phyloP scores from a whole-genome alignment of 2,888 invertebrate genomes.

The Caenorhabditis plicata region DNA sequence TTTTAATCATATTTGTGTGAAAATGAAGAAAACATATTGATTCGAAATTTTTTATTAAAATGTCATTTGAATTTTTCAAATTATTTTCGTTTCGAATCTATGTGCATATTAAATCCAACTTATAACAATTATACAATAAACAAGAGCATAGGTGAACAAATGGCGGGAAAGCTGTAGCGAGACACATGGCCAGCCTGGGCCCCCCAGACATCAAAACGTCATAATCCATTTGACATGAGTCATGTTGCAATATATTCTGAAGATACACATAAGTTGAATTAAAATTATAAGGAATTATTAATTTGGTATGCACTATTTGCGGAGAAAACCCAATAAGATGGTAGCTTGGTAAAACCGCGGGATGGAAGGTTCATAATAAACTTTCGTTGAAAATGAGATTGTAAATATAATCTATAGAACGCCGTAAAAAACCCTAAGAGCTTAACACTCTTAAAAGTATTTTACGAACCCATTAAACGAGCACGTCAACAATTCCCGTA shows the following conservation, averaged over 20 bases:
- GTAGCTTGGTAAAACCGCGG: conserved; percentile 34
- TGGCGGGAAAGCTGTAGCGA: conserved; percentile 36
- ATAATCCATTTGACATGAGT: conserved; percentile 28
- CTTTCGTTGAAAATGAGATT: not conserved
- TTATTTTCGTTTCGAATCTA: too few species aligned
- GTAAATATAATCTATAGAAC: too few species aligned
- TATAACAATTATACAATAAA: conserved; percentile 34
- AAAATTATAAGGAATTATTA: conserved; percentile 4
- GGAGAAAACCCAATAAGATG: conserved; percentile 35
- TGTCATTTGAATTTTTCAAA: too few species aligned
- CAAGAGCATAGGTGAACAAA: conserved; percentile 20
- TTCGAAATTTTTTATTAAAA: not conserved
- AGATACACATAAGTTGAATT: conserved; percentile 23
- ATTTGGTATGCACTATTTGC: conserved; percentile 28
- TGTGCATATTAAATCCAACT: too few species aligned
- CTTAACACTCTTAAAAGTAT: too few species aligned
- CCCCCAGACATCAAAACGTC: conserved; percentile 13
- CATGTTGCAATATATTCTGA: conserved; percentile 25
- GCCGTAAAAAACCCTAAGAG: too few species aligned
- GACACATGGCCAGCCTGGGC: conserved; percentile 49
- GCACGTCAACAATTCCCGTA: conserved; percentile 30
- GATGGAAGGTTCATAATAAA: conserved; percentile 4
- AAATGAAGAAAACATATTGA: not conserved
- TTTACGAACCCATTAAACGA: conserved; percentile 16
- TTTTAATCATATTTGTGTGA: too few species aligned